Conservation (phyloP, 1,140 invertebrate species). For the Microvelia longipes region DNA sequence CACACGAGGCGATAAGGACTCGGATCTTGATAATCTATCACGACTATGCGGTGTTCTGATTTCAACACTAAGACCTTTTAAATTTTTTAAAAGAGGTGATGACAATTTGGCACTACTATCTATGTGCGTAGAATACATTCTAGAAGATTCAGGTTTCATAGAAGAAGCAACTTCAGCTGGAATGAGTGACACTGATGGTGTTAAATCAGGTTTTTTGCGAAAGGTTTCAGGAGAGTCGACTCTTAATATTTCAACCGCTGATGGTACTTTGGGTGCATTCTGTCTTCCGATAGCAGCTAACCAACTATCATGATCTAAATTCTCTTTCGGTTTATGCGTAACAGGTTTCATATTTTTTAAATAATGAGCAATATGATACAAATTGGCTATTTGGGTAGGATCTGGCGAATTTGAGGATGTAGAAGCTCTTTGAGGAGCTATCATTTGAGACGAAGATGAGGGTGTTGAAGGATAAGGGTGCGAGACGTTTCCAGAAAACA, state of each 20-base stretch:
- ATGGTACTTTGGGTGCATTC: background rate
- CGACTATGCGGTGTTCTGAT: background rate
- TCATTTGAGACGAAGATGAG: no score
- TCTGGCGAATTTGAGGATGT: no score
- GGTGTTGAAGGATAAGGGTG: no score
- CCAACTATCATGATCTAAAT: no score
- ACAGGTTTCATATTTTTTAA: no score
- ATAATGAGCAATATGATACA: no score
- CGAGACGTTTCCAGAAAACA: no score
- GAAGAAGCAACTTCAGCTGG: background rate
- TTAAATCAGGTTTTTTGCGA: background rate
- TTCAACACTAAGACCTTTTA: background rate
- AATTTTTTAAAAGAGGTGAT: background rate
- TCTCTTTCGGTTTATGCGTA: no score
- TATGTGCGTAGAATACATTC: background rate
- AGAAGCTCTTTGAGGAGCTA: no score
- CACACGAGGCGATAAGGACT: no score
- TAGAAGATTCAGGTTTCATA: background rate
- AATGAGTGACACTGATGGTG: background rate
- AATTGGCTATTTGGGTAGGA: no score
- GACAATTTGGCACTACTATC: background rate
- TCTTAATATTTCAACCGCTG: background rate
- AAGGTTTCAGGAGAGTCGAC: background rate
- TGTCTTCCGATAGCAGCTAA: background rate
- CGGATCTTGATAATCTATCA: no score